phyloP scores from a whole-genome alignment of 2,113 vertebrate genomes.

The Eclectus roratus region DNA sequence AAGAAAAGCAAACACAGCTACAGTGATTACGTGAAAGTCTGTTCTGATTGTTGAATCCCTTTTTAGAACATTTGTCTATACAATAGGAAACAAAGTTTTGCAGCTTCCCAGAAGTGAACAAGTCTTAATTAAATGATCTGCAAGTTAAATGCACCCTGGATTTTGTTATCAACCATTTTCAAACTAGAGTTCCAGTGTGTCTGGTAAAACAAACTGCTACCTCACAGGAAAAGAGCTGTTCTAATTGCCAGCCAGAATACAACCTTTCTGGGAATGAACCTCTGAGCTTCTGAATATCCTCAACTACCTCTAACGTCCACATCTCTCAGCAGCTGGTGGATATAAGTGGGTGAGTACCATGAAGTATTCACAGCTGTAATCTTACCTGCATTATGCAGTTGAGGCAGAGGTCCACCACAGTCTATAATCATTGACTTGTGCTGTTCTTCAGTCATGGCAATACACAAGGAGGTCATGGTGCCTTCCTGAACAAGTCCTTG shows the following conservation, averaged over 20 bases:
- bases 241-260: not conserved
- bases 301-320: not conserved
- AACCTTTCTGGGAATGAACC: not conserved
- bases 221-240: not conserved
- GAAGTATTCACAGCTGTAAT: not conserved
- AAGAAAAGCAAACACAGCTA: not conserved
- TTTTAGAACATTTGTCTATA: not conserved
- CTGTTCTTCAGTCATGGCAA: constrained; percentile 83
- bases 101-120: not conserved
- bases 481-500: constrained; percentile 93
- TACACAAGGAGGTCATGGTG: constrained; percentile 85
- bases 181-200: not conserved
- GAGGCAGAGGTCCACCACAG: constrained; percentile 80
- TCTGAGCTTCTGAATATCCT: not conserved
- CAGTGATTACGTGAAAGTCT: not conserved
- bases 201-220: not conserved
- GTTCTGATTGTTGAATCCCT: not conserved
- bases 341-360: not conserved
- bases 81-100: not conserved
- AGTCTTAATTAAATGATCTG: not conserved
- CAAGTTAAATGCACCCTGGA: not conserved
- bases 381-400: constrained; percentile 84
- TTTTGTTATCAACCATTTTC: not conserved
- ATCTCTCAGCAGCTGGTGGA: not conserved
- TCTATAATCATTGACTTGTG: constrained; percentile 81